These are phyloP conservation scores for Heteromurus nitidus DNA, from an alignment of 2,888 invertebrate species.

Conservation along the genomic window DNA sequence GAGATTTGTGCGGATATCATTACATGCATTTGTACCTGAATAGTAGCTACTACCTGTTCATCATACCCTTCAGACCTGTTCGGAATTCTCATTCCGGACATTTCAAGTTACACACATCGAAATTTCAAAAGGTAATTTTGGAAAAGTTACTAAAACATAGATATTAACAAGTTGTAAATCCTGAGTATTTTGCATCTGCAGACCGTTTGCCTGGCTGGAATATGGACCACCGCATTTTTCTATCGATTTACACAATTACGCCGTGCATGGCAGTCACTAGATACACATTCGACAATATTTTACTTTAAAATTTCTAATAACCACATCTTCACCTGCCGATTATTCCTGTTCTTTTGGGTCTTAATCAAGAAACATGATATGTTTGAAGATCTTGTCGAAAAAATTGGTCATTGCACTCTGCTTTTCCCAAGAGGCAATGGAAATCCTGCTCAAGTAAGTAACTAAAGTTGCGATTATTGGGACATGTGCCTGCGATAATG, in stretches of 20 bases:
- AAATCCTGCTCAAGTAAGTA: not conserved
- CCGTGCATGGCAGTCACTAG: not conserved
- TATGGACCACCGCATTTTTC: not conserved
- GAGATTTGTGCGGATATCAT: not conserved
- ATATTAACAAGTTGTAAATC: not conserved
- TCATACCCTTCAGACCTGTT: not conserved
- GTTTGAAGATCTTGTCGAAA: not conserved
- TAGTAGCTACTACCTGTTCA: not conserved
- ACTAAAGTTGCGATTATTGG: not conserved
- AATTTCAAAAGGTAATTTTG: not conserved
- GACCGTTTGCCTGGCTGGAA: not conserved
- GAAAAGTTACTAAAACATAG: not conserved
- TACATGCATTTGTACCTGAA: not conserved
- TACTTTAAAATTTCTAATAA: not conserved
- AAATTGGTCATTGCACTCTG: not conserved
- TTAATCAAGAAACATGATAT: not conserved
- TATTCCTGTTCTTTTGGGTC: not conserved
- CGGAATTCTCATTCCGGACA: not conserved
- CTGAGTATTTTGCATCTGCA: not conserved
- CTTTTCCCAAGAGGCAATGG: not conserved
- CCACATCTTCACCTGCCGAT: not conserved
- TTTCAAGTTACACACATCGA: not conserved
- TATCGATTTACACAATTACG: not conserved
- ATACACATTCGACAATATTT: not conserved
- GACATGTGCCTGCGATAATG: not conserved